These are phyloP conservation scores for Lepidochrysops patricia DNA, from an alignment of 2,888 invertebrate species.

Conservation along the genomic window DNA sequence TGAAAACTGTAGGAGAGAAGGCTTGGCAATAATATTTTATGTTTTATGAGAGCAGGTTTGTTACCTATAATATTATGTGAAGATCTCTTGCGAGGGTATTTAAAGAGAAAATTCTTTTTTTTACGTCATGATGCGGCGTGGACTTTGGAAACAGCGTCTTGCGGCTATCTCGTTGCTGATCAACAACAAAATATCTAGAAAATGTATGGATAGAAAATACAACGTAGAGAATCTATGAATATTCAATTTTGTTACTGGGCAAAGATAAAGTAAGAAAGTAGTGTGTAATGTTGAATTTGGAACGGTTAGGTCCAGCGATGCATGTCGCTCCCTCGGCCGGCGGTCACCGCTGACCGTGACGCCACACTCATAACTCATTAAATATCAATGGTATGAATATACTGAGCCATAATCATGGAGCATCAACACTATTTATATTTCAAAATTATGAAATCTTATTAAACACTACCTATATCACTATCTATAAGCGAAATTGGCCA, in stretches of 20 bases:
- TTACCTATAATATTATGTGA: too few species aligned
- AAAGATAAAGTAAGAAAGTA: not conserved
- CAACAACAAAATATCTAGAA: not conserved
- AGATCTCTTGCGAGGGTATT: too few species aligned
- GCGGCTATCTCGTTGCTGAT: not conserved
- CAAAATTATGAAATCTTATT: not conserved
- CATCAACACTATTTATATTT: not conserved
- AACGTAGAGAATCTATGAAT: not conserved
- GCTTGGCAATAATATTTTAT: not conserved
- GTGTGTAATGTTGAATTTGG: constrained; percentile 26
- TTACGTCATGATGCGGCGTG: too few species aligned
- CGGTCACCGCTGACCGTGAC: constrained; percentile 39
- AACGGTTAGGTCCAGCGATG: constrained; percentile 27
- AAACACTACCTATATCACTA: too few species aligned
- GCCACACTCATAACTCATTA: constrained; percentile 21
- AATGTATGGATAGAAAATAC: not conserved
- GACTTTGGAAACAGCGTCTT: not conserved
- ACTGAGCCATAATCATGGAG: constrained; percentile 9
- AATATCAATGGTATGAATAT: constrained; percentile 14
- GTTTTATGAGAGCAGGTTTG: too few species aligned
- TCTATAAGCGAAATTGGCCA: too few species aligned
- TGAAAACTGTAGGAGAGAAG: not conserved
- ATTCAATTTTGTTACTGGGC: not conserved
- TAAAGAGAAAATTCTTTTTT: too few species aligned
- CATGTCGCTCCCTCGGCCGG: constrained; percentile 30